These are phyloP conservation scores for Lasaia peninsularis DNA, from an alignment of 1,140 invertebrate genomes.

Conservation along the genomic window DNA sequence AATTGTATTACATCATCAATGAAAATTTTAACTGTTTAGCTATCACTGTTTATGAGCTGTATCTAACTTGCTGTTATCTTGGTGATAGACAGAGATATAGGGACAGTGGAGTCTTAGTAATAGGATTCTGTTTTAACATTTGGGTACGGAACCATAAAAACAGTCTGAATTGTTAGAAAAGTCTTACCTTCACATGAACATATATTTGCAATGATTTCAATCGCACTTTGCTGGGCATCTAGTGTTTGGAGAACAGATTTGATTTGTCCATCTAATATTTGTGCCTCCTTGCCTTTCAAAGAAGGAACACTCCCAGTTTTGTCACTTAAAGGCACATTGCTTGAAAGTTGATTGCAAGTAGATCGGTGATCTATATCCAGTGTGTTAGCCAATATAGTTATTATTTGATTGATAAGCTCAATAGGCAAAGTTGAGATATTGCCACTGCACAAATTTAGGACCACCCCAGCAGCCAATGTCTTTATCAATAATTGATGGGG, in stretches of 20 bases:
- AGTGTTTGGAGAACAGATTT: slow-evolving; percentile 75
- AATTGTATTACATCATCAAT: no score
- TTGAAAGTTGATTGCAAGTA: slow-evolving; percentile 70
- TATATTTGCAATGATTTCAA: slow-evolving; percentile 85
- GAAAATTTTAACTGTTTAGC: no score
- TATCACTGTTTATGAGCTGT: no score
- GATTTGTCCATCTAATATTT: slow-evolving; percentile 62
- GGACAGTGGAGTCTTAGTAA: no score
- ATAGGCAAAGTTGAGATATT: slow-evolving; percentile 55
- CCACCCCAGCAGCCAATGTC: slow-evolving; percentile 77
- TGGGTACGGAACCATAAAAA: no score
- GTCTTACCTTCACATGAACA: slow-evolving; percentile 80
- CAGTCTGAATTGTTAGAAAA: slow-evolving; percentile 17
- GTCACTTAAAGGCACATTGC: slow-evolving; percentile 64
- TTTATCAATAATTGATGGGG: slow-evolving; percentile 72
- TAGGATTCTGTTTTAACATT: no score
- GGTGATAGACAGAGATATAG: no score
- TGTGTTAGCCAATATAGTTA: slow-evolving; percentile 66
- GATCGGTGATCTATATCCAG: slow-evolving; percentile 64
- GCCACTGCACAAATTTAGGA: slow-evolving; percentile 71
- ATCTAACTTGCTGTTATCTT: no score
- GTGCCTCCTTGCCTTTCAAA: slow-evolving; percentile 53
- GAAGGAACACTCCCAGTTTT: slow-evolving; percentile 32
- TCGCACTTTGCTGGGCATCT: slow-evolving; percentile 80
- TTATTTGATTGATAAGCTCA: slow-evolving; percentile 59